Evolutionary conservation across 2,888 invertebrate genomes (phyloP), one percentile per base, ranked within the genome.

Genomic region (Cantharis rustica): DNA sequence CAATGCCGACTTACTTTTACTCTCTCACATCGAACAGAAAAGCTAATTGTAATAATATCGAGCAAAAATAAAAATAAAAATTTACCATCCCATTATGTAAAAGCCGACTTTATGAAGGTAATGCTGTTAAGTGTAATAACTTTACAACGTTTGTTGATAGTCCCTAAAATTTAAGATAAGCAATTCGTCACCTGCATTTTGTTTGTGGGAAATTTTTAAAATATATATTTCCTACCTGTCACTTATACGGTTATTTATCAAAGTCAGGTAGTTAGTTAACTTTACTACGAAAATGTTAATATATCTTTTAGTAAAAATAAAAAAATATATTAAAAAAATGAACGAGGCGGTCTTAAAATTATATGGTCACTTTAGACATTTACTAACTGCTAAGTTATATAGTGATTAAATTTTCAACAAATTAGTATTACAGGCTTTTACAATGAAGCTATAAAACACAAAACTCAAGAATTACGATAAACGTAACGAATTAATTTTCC

Each of bases 391-490:
- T 66, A 20, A 20, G 23, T 66, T 63, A 17, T 66, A 20, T 66
- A 66, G 23, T 66, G 64, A 66, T 66, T 66, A 66, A 66, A 66
- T 69, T 79, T 78, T 78, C 79, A 79, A 81, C 81, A 81, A 82
- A 82, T 82, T 82, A 81, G 80, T 79, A 75, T 77, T 69, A 71
- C 66, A 78, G 81, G 78, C 74, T 75, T 78, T 75, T 71, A 63
- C 74, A 82, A 85, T 84, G 80, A 83, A 84, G 84, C 81, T 80
- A 84, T 84, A 85, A 84, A 84, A 78, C 77, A 82, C 82, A 79
- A 80, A 82, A 79, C 81, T 79, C 71, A 80, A 79, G 82, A 82
- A 79, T 82, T 84, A 82, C 82, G 81, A 81, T 77, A 78, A 75
- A 78, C 76, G 76, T 47, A 77, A 78, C 70, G 82, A 84, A 84